Percentiles rank a stretch among this genome's conserved stretches.
Evolutionary conservation across 2,113 vertebrate genomes (phyloP).

Genomic region (Lepus europaeus): DNA sequence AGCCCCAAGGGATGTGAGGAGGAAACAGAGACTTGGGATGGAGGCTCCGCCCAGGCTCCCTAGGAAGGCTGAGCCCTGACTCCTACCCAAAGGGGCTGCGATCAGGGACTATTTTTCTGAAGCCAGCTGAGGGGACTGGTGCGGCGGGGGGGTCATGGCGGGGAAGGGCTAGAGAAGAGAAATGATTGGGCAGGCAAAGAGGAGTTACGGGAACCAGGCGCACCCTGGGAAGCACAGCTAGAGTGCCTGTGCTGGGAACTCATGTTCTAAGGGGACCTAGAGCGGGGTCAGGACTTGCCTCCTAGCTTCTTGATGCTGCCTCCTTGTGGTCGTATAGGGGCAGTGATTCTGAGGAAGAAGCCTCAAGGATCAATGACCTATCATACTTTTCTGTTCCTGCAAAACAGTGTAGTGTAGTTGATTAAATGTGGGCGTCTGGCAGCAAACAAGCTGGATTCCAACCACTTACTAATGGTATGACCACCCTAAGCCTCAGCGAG

Average conservation of each 20-base stretch:
- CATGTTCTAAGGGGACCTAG: background rate
- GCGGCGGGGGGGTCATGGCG: rapidly evolving
- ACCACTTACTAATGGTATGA: background rate
- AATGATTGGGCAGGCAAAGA: background rate
- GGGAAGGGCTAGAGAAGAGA: background rate
- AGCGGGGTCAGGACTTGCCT: background rate
- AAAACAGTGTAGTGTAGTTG: background rate
- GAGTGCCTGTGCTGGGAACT: rapidly evolving
- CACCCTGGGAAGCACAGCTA: background rate
- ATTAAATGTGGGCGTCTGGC: background rate
- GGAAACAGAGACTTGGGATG: background rate
- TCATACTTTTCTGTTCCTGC: background rate
- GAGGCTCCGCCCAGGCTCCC: background rate
- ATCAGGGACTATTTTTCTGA: conserved; percentile 12
- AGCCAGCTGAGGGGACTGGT: background rate
- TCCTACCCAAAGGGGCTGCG: background rate
- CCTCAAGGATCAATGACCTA: background rate
- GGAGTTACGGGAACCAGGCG: background rate
- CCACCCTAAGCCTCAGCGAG: background rate
- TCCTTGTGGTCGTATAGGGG: background rate
- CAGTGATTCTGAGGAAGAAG: background rate
- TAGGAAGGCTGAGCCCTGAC: background rate
- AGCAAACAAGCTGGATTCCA: background rate
- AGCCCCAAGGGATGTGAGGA: background rate
- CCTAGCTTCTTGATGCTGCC: conserved; percentile 19